phyloP scores from a whole-genome alignment of 2,888 invertebrate genomes.

The Heliothis peltigera region DNA sequence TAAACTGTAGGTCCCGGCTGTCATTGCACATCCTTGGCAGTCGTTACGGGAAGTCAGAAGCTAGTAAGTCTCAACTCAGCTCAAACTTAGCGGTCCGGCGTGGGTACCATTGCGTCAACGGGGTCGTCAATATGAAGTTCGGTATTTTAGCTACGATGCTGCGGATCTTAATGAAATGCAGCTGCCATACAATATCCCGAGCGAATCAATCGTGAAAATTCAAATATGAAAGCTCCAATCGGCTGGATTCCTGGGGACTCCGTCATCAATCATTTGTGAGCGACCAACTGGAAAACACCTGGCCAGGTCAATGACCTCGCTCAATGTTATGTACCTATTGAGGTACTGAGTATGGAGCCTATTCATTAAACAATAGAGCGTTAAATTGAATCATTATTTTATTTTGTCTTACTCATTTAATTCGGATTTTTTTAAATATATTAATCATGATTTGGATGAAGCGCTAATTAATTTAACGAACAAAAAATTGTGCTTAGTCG shows the following conservation, averaged over 20 bases:
- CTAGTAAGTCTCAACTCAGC: no score
- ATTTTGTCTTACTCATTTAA: slow-evolving; percentile 1
- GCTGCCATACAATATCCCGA: slow-evolving; percentile 12
- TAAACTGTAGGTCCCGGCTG: no score
- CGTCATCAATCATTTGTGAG: slow-evolving; percentile 58
- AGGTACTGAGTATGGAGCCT: neutral
- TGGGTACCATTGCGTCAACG: no score
- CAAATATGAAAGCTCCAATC: slow-evolving; percentile 40
- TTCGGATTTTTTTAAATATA: neutral
- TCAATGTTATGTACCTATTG: slow-evolving; percentile 28
- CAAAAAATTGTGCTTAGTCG: neutral
- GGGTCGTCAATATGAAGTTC: no score
- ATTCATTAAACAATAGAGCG: slow-evolving; percentile 9
- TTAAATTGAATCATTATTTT: slow-evolving; percentile 4
- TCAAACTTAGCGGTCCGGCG: no score
- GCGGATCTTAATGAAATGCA: neutral
- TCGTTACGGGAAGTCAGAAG: no score
- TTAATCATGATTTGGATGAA: neutral
- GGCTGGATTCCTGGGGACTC: slow-evolving; percentile 33
- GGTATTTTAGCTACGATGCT: neutral
- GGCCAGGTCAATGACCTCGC: slow-evolving; percentile 55
- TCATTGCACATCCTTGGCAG: no score
- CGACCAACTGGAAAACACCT: slow-evolving; percentile 60
- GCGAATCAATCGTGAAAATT: slow-evolving; percentile 49
- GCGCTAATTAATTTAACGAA: neutral